Conservation (phyloP, 2,113 vertebrate species). For the Geococcyx californianus region DNA sequence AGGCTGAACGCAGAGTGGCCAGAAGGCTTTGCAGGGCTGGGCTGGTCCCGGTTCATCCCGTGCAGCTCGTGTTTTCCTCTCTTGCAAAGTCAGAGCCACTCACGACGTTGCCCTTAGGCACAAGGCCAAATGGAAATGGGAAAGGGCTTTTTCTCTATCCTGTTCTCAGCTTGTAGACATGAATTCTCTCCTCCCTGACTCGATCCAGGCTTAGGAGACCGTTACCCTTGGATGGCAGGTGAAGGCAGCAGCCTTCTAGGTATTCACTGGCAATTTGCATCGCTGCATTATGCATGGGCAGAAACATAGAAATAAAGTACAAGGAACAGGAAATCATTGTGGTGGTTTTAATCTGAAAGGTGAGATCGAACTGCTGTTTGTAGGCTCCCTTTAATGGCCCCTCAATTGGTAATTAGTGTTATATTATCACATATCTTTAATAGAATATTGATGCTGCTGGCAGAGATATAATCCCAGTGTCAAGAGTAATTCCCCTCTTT, state of each 20-base stretch:
- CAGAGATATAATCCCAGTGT: constrained; percentile 55
- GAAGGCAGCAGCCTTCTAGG: constrained; percentile 49
- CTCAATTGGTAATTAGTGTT: constrained; percentile 60
- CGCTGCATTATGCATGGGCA: constrained; percentile 61
- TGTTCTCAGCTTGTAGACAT: not conserved
- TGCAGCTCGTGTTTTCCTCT: not conserved
- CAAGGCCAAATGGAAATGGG: not conserved
- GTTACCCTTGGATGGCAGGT: constrained; percentile 2
- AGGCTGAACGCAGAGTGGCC: not conserved
- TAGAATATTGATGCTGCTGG: constrained; percentile 67
- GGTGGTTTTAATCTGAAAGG: constrained; percentile 43
- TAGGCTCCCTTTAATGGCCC: constrained; percentile 20
- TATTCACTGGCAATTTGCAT: not conserved
- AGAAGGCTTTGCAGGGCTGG: not conserved
- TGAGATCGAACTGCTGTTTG: constrained; percentile 49
- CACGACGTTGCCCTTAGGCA: not conserved
- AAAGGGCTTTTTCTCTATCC: not conserved
- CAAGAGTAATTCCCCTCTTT: constrained; percentile 57
- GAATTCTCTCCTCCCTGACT: constrained; percentile 16
- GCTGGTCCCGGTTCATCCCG: not conserved
- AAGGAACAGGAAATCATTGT: constrained; percentile 61
- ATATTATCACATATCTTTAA: constrained; percentile 61
- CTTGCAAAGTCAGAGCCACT: not conserved
- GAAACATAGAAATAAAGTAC: not conserved
- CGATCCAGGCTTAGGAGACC: not conserved